Evolutionary conservation across 1,140 invertebrate genomes (phyloP).

Genomic region (Pseudomyrmex sp.): DNA sequence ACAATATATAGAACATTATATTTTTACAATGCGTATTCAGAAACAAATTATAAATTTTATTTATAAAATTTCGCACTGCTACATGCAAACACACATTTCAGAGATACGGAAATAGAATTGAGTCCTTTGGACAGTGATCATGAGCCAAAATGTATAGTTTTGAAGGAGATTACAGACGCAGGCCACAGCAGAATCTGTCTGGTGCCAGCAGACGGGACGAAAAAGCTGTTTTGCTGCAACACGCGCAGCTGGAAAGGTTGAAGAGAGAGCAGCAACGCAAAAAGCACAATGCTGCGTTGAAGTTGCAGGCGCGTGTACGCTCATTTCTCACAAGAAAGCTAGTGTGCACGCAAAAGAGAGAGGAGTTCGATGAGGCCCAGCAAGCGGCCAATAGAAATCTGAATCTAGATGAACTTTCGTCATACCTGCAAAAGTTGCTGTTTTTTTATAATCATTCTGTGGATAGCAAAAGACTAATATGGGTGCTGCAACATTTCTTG

Average conservation of each 20-base stretch:
- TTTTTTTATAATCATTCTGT: slow-evolving; percentile 91
- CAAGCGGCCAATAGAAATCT: slow-evolving; percentile 82
- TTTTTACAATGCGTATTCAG: too few relatives aligned
- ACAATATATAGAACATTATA: too few relatives aligned
- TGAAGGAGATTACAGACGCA: slow-evolving; percentile 95
- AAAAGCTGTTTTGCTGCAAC: slow-evolving; percentile 91
- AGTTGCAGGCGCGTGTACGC: slow-evolving; percentile 92
- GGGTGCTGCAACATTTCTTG: slow-evolving; percentile 87
- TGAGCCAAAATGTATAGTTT: slow-evolving; percentile 90
- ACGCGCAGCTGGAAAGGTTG: slow-evolving; percentile 93
- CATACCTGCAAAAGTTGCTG: slow-evolving; percentile 88
- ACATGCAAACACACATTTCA: slow-evolving; percentile 1
- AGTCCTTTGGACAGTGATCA: slow-evolving; percentile 45
- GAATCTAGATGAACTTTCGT: slow-evolving; percentile 85
- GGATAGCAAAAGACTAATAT: slow-evolving; percentile 90
- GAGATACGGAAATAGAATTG: slow-evolving; percentile 9
- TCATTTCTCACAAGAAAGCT: slow-evolving; percentile 90
- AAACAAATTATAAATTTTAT: too few relatives aligned
- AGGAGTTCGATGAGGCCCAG: slow-evolving; percentile 89
- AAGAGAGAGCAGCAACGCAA: slow-evolving; percentile 93
- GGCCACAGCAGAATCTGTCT: slow-evolving; percentile 95
- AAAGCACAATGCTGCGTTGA: slow-evolving; percentile 89
- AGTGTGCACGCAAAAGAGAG: slow-evolving; percentile 88
- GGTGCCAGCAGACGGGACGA: slow-evolving; percentile 93
- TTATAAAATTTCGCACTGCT: too few relatives aligned